Evolutionary conservation across 2,113 vertebrate genomes (phyloP).

Genomic region (Cnemophilus loriae): DNA sequence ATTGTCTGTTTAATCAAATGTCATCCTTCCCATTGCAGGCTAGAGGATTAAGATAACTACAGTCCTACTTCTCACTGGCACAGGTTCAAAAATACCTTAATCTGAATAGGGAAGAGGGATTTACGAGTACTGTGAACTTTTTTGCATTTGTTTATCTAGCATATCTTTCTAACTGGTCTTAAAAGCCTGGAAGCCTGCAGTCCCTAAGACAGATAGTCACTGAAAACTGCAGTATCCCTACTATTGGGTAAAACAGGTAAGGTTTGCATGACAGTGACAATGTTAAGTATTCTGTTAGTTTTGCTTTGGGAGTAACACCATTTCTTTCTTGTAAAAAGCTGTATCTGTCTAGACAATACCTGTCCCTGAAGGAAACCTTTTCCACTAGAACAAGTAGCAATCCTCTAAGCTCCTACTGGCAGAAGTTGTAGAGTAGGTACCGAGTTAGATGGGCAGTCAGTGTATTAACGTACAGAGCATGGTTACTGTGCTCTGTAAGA

Average conservation of each 20-base stretch:
- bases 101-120: neutral
- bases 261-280: neutral
- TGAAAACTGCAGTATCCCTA: neutral
- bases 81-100: neutral
- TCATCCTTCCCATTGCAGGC: neutral
- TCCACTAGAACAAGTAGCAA: neutral
- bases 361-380: neutral
- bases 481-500: neutral
- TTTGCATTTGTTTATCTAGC: neutral
- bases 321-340: neutral
- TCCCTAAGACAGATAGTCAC: neutral
- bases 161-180: neutral
- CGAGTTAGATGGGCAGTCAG: fast-evolving
- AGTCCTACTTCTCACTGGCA: neutral
- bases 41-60: neutral
- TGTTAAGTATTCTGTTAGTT: neutral
- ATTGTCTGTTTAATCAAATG: neutral
- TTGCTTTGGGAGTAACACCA: neutral
- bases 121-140: neutral
- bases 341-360: neutral
- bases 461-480: neutral
- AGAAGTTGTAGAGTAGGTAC: neutral
- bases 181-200: neutral
- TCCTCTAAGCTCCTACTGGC: neutral
- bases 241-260: neutral